These are phyloP conservation scores for Rachycentron canadum DNA, from an alignment of 2,797 vertebrate species.

Conservation along the genomic window DNA sequence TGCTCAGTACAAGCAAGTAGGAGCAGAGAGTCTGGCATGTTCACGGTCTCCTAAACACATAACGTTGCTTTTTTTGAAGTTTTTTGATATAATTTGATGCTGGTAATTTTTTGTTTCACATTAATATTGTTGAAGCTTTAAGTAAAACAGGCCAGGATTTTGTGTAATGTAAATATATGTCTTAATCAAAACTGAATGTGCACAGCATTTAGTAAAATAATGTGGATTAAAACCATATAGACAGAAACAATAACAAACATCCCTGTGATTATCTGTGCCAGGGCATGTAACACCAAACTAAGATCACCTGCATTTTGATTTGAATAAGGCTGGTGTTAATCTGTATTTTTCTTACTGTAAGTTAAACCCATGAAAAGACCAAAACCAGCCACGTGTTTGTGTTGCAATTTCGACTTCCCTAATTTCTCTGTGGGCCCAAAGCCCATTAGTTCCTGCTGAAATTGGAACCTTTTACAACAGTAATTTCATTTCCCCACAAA, in stretches of 20 bases:
- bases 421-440: background rate
- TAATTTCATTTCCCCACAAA: background rate
- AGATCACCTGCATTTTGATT: background rate
- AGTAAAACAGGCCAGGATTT: background rate
- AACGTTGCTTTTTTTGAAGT: background rate
- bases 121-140: background rate
- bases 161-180: background rate
- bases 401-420: background rate
- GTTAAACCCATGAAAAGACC: background rate
- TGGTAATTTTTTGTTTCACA: conserved; percentile 1
- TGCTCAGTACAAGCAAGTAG: conserved; percentile 31
- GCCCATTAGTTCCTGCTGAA: background rate
- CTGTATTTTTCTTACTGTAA: background rate
- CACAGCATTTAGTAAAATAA: background rate
- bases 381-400: too few species aligned
- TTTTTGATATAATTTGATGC: conserved; percentile 7
- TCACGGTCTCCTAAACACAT: conserved; percentile 1
- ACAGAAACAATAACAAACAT: background rate
- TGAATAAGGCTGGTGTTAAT: background rate
- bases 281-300: background rate
- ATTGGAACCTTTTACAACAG: background rate
- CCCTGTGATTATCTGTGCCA: background rate
- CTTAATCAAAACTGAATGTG: background rate
- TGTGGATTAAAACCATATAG: background rate
- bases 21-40: conserved; percentile 22